These are phyloP conservation scores for Megathymus violae DNA, from an alignment of 1,140 invertebrate genomes.

Conservation along the genomic window DNA sequence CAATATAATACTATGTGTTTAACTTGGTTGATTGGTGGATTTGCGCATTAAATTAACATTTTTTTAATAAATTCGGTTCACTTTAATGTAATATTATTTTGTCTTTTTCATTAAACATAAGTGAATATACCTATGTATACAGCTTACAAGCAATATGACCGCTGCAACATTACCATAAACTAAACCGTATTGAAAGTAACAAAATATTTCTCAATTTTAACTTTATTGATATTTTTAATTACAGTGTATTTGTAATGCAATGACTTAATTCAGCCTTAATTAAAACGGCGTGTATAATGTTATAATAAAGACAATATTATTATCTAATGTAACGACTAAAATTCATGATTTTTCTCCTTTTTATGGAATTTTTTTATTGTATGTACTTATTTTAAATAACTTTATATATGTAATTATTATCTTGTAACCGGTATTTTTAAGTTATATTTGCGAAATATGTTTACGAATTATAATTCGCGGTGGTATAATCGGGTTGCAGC, in stretches of 20 bases:
- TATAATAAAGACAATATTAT: conserved; percentile 15
- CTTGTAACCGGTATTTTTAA: neutral
- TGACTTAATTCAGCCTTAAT: neutral
- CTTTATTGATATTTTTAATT: too few relatives aligned
- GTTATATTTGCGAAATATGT: neutral
- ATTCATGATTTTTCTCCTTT: neutral
- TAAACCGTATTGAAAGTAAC: too few relatives aligned
- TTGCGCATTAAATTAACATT: too few relatives aligned
- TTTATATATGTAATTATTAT: neutral
- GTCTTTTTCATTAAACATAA: too few relatives aligned
- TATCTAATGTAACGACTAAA: conserved; percentile 13
- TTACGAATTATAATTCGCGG: neutral
- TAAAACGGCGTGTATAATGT: conserved; percentile 12
- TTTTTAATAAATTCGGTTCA: too few relatives aligned
- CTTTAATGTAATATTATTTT: too few relatives aligned
- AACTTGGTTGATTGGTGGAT: neutral
- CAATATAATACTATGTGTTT: too few relatives aligned
- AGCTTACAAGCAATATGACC: too few relatives aligned
- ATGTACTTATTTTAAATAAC: neutral
- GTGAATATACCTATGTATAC: too few relatives aligned
- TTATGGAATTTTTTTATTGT: conserved; percentile 1
- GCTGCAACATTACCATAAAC: too few relatives aligned
- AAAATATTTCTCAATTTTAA: too few relatives aligned
- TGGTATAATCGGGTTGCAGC: neutral
- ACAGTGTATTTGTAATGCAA: conserved; percentile 25